Evolutionary conservation across 2,888 invertebrate species (phyloP).

Genomic region (Diachrysia chrysitis): DNA sequence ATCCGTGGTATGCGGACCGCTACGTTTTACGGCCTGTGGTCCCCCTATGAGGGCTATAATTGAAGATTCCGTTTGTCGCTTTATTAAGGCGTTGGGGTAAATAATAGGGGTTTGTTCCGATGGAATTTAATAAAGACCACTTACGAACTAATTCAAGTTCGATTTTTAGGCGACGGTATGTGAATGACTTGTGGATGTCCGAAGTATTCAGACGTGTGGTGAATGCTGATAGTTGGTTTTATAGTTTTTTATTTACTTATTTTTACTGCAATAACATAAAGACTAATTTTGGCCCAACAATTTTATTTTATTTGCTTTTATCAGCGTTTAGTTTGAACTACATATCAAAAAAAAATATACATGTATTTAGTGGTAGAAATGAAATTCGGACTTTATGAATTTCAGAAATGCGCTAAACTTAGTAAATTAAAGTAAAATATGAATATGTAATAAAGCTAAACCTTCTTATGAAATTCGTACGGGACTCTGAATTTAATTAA

Average conservation of each 20-base stretch:
- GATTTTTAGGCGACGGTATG: conserved; percentile 34
- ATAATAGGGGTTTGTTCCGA: conserved; percentile 46
- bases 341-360: too few relatives aligned
- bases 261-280: too few relatives aligned
- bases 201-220: neutral
- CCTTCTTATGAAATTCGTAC: neutral
- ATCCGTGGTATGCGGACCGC: conserved; percentile 46
- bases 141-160: conserved; percentile 34
- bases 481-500: neutral
- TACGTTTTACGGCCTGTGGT: conserved; percentile 46
- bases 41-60: conserved; percentile 38
- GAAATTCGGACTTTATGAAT: too few relatives aligned
- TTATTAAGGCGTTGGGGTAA: conserved; percentile 48
- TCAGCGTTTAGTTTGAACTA: too few relatives aligned
- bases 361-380: too few relatives aligned
- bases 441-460: neutral
- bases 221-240: neutral
- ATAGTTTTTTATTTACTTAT: too few relatives aligned
- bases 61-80: conserved; percentile 52
- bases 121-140: conserved; percentile 55
- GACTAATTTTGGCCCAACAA: too few relatives aligned
- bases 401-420: too few relatives aligned
- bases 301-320: too few relatives aligned
- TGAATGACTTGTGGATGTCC: conserved; percentile 14
- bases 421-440: too few relatives aligned